These are phyloP conservation scores for Ephestia elutella DNA, from an alignment of 1,140 invertebrate species.

Conservation along the genomic window DNA sequence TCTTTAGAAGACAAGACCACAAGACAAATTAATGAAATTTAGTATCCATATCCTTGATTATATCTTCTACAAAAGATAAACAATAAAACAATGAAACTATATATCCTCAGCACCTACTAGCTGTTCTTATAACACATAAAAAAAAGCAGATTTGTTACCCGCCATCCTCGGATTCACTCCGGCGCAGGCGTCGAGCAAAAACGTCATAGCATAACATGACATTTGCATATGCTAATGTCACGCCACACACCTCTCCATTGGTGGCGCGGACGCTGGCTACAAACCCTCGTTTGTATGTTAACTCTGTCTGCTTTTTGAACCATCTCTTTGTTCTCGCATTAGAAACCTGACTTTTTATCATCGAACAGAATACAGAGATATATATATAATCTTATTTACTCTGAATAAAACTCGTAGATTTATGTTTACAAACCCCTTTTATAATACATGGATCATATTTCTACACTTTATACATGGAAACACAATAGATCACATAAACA, in stretches of 20 bases:
- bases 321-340: not conserved
- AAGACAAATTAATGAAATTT: too few species aligned
- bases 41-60: too few species aligned
- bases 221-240: not conserved
- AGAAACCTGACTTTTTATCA: not conserved
- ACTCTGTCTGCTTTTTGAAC: not conserved
- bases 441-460: too few species aligned
- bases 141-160: not conserved
- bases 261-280: not conserved
- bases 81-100: too few species aligned
- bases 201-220: not conserved
- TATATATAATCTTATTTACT: too few species aligned
- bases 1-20: too few species aligned
- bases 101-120: not conserved
- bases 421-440: too few species aligned
- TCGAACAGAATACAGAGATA: too few species aligned
- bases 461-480: too few species aligned
- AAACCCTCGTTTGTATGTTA: not conserved
- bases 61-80: too few species aligned
- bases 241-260: not conserved
- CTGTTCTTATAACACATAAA: not conserved
- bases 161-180: not conserved
- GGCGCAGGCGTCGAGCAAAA: not conserved
- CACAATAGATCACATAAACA: too few species aligned
- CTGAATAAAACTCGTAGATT: too few species aligned